Conservation (phyloP, 2,113 vertebrate species). For the Phalacrocorax carbo region DNA sequence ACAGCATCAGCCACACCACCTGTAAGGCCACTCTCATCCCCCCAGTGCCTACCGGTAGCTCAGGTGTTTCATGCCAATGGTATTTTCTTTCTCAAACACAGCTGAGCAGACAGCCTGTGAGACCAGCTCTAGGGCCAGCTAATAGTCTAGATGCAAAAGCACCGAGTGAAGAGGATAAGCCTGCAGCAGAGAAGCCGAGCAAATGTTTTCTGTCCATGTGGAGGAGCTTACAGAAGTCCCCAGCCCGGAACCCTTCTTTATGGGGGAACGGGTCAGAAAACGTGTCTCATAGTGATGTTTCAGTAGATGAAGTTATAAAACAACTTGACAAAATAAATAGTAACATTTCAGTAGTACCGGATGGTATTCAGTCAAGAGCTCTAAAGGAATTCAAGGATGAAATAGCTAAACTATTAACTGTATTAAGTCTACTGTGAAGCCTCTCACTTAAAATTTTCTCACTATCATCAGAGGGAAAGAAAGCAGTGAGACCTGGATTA, state of each 20-base stretch:
- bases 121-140: background rate
- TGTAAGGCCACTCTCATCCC: background rate
- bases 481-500: background rate
- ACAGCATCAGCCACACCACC: background rate
- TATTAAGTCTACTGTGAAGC: slow-evolving; percentile 28
- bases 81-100: background rate
- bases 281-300: background rate
- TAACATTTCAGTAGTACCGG: background rate
- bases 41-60: background rate
- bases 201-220: background rate
- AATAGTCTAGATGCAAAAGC: background rate
- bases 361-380: background rate
- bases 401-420: slow-evolving; percentile 30
- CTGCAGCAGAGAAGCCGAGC: background rate
- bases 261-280: background rate
- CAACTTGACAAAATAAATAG: background rate
- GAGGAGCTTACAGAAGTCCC: background rate
- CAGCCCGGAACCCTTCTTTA: background rate
- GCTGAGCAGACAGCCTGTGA: background rate
- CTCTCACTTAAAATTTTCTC: background rate
- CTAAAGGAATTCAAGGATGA: slow-evolving; percentile 28
- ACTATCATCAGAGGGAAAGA: background rate
- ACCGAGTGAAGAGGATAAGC: fast-evolving
- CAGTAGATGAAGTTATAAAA: background rate
- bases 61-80: background rate